Conservation (phyloP, 1,140 invertebrate genomes). For the Galendromus occidentalis region DNA sequence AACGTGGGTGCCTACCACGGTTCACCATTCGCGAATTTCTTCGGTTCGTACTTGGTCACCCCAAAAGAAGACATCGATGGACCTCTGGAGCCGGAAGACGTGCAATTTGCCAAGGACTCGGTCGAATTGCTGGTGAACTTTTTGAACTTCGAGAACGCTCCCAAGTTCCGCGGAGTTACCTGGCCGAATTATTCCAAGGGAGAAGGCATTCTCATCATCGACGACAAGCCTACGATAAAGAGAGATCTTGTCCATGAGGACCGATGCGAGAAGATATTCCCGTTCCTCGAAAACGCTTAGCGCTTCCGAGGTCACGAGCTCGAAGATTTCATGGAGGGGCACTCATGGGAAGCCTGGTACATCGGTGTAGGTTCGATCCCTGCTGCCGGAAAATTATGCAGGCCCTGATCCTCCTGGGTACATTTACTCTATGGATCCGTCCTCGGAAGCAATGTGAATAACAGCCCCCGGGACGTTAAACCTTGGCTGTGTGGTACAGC, state of each 20-base stretch:
- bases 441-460: too few species aligned
- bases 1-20: neutral
- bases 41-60: too few species aligned
- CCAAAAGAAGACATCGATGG: too few species aligned
- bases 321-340: too few species aligned
- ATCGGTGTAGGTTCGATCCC: too few species aligned
- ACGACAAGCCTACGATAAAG: neutral
- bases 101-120: neutral
- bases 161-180: neutral
- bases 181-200: neutral
- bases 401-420: too few species aligned
- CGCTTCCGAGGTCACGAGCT: too few species aligned
- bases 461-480: too few species aligned
- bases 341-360: too few species aligned
- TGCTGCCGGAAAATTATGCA: too few species aligned
- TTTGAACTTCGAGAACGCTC: neutral
- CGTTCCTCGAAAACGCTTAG: neutral
- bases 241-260: neutral
- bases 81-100: neutral
- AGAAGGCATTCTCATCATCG: neutral
- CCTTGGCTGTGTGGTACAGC: too few species aligned
- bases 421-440: too few species aligned
- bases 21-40: neutral
- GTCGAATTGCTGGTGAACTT: neutral
- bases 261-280: neutral